phyloP scores from a whole-genome alignment of 2,888 invertebrate genomes.

The Frankliniella intonsa region DNA sequence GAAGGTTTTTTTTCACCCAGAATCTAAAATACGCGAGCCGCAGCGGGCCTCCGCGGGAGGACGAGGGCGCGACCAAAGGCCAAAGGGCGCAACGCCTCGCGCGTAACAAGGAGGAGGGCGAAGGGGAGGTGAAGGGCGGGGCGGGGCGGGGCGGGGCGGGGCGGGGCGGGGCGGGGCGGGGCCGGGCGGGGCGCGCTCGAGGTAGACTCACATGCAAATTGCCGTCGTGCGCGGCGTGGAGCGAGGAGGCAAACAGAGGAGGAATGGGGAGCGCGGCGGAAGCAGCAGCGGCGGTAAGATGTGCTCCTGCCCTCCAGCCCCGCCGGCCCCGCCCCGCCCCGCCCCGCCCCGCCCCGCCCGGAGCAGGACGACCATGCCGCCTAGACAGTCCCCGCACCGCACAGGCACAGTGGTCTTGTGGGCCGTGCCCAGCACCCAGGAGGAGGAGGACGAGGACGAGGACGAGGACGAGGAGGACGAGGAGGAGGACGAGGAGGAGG shows the following conservation, averaged over 20 bases:
- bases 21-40: too few relatives aligned
- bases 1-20: too few relatives aligned
- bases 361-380: neutral
- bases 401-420: too few relatives aligned
- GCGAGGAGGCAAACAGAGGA: neutral
- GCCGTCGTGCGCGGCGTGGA: neutral
- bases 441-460: too few relatives aligned
- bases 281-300: neutral
- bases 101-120: neutral
- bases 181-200: neutral
- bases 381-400: too few relatives aligned
- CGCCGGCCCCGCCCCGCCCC: too few relatives aligned
- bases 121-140: too few relatives aligned
- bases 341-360: neutral
- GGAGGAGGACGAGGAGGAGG: too few relatives aligned
- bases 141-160: too few relatives aligned
- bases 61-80: neutral
- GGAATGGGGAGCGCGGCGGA: neutral
- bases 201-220: slow-evolving; percentile 2
- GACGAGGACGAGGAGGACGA: too few relatives aligned
- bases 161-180: neutral
- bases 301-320: too few relatives aligned
- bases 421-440: too few relatives aligned
- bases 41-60: neutral
- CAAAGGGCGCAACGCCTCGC: neutral